These are phyloP conservation scores for Sarcophaga subvicina DNA, from an alignment of 2,888 invertebrate genomes.

Conservation along the genomic window DNA sequence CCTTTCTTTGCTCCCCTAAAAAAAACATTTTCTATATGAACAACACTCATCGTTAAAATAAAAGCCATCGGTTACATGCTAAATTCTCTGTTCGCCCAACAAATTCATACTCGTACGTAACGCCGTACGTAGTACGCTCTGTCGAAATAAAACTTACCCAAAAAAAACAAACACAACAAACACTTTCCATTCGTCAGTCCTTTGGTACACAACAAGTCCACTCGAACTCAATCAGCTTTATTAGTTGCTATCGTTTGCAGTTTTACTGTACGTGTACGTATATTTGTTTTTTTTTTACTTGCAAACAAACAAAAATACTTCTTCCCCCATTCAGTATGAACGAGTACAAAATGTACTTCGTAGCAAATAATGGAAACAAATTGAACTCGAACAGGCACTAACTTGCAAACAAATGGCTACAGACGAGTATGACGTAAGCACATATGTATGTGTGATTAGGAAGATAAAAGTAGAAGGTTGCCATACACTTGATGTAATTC, in stretches of 20 bases:
- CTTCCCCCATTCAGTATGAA: not conserved
- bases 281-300: not conserved
- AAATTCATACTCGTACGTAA: slow-evolving; percentile 76
- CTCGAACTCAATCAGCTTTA: slow-evolving; percentile 53
- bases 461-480: not conserved
- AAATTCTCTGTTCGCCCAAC: slow-evolving; percentile 71
- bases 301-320: not conserved
- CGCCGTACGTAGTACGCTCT: slow-evolving; percentile 62
- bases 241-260: slow-evolving; percentile 29
- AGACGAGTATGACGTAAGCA: no score
- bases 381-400: not conserved
- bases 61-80: slow-evolving; percentile 8
- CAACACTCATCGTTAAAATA: slow-evolving; percentile 24
- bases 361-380: not conserved
- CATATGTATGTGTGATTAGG: no score
- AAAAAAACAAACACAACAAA: slow-evolving; percentile 32
- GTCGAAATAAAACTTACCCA: not conserved
- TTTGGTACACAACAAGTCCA: slow-evolving; percentile 57
- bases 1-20: slow-evolving; percentile 3
- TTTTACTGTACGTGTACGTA: not conserved
- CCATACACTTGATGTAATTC: no score
- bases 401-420: not conserved
- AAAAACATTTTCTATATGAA: not conserved
- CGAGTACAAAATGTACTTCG: slow-evolving; percentile 30
- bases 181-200: slow-evolving; percentile 33